These are phyloP conservation scores for Archocentrus centrarchus DNA, from an alignment of 2,113 vertebrate species.

Conservation along the genomic window DNA sequence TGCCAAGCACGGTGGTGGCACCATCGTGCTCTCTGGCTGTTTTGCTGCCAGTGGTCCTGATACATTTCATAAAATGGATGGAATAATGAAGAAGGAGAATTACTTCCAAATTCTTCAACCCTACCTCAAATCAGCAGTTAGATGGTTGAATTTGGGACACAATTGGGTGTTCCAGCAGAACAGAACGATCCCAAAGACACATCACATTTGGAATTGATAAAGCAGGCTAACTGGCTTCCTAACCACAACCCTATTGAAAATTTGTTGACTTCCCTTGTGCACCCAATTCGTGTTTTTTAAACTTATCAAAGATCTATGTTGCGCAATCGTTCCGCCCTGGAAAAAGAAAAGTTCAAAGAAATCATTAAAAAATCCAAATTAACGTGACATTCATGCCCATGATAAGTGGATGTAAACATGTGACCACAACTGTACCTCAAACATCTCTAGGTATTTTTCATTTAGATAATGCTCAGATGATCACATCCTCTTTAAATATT, in stretches of 20 bases:
- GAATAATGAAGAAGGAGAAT: neutral
- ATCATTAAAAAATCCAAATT: neutral
- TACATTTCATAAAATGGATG: neutral
- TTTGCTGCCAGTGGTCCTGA: neutral
- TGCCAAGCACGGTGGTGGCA: neutral
- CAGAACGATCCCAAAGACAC: neutral
- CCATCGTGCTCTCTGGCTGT: neutral
- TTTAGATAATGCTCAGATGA: slow-evolving; percentile 48
- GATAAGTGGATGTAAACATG: neutral
- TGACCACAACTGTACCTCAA: neutral
- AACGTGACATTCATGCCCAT: neutral
- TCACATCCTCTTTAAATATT: slow-evolving; percentile 53
- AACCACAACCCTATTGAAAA: neutral
- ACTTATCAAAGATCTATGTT: neutral
- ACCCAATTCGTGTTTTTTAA: neutral
- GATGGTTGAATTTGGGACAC: neutral
- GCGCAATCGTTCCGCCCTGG: neutral
- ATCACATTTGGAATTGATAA: neutral
- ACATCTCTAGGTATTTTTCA: slow-evolving; percentile 1
- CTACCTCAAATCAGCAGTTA: too few relatives aligned
- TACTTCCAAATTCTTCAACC: too few relatives aligned
- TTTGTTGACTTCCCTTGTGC: neutral
- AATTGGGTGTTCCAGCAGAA: neutral
- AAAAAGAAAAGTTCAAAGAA: neutral
- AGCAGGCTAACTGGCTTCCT: neutral